Evolutionary conservation across 2,888 invertebrate species (phyloP), one percentile per base, ranked within the genome.

Genomic region (Clepsis dumicolana): DNA sequence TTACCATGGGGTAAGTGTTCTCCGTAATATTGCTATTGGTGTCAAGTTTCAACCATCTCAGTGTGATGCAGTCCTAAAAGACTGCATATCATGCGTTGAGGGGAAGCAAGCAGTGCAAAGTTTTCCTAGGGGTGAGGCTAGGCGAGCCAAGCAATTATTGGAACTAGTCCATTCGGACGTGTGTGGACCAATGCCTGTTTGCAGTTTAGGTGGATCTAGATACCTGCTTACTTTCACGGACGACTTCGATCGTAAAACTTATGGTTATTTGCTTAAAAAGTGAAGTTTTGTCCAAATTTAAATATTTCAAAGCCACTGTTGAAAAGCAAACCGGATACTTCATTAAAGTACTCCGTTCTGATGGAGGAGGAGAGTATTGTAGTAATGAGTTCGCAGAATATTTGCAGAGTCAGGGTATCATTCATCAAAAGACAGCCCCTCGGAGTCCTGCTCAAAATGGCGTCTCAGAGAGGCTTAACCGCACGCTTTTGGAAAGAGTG

Each of bases 81-180:
- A 62, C 0, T 72, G 72, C 44, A 18, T 68, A 0, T 2, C 70
- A 1, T 72, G 72, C 54, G 14, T 70, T 35, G 67, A 67, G 68
- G 71, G 67, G 63, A 70, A 71, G 65, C 53, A 62, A 41, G 24
- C 12, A 10, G 41, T 29, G 21, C 53, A 44, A 14, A 16, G 53
- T 14, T 72, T 68, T 62, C 65, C 65, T 24, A 60, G 21, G 50
- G 65, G 57, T 41, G 56, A 52, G 25, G 61, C 52, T 1, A 61
- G 52, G 14, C 50, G 65, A 32, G 70, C 70, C 14, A n/a, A 2
- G 14, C 35, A 53, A 29, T 16, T 48, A 12, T 48, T 70, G 44
- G 70, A 65, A 24, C 63, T 70, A 2, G 38, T 70, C 4, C 70
- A 70, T 16, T 27, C 70, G 0, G 70, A 54, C 52, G 16, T 14